Conservation (phyloP, 1,140 invertebrate species). For the Pogonomyrmex californicus region DNA sequence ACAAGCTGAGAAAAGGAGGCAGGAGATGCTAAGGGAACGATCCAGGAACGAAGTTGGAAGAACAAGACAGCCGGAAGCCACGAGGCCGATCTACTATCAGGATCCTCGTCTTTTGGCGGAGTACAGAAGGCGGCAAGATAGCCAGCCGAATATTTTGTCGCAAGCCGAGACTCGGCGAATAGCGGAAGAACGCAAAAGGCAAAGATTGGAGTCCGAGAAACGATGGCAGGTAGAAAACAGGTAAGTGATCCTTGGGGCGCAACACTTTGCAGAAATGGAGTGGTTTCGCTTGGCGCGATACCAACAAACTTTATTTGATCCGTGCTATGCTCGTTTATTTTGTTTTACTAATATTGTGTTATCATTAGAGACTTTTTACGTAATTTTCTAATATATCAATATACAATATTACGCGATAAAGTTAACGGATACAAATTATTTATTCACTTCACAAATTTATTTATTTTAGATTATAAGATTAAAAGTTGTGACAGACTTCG, state of each 20-base stretch:
- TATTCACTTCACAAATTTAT: neutral
- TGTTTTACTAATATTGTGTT: neutral
- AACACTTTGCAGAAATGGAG: neutral
- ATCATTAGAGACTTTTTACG: neutral
- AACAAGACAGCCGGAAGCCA: conserved; percentile 22
- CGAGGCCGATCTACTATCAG: conserved; percentile 22
- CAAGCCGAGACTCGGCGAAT: conserved; percentile 40
- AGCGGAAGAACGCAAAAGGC: conserved; percentile 52
- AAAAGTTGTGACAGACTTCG: neutral
- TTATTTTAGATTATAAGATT: neutral
- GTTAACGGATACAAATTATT: neutral
- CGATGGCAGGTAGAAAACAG: conserved; percentile 49
- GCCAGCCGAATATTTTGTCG: conserved; percentile 59
- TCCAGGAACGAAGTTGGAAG: conserved; percentile 26
- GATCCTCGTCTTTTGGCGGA: conserved; percentile 50
- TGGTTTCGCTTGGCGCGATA: neutral
- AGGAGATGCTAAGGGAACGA: conserved; percentile 42
- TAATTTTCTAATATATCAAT: neutral
- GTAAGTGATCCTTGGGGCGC: conserved; percentile 25
- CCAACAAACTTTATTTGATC: conserved; percentile 31
- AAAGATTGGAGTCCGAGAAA: conserved; percentile 63
- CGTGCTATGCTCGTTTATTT: neutral
- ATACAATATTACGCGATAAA: neutral
- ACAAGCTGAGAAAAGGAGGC: conserved; percentile 64
- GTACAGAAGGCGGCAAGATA: conserved; percentile 60